A percentile compares a stretch with the other conserved stretches of the same genome.
Evolutionary conservation across 23 tunicate genomes (phyloP).

Genomic region (Botrylloides violaceus): DNA sequence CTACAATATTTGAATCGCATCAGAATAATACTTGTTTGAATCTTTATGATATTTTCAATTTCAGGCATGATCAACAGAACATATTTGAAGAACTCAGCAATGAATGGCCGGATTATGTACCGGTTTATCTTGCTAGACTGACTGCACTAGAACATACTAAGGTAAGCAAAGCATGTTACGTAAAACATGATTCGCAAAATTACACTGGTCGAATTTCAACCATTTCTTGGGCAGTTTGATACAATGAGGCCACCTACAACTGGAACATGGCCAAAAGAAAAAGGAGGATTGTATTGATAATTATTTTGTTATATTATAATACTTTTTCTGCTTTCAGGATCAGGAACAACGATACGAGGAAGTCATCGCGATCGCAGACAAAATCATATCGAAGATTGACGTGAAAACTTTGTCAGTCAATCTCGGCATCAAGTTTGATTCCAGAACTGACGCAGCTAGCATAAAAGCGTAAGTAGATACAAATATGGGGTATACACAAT

Average conservation of each 20-base stretch:
- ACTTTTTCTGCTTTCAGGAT: conserved; percentile 3
- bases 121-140: conserved; percentile 63
- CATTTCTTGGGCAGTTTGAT: no score
- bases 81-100: conserved; percentile 41
- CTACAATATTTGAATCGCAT: no score
- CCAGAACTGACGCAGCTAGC: conserved; percentile 64
- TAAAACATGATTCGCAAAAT: no score
- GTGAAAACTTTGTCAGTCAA: conserved; percentile 33
- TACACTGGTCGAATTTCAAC: no score
- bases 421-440: conserved; percentile 60
- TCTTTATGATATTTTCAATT: no score
- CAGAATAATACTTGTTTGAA: no score
- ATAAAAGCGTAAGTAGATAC: conserved; percentile 47
- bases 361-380: conserved; percentile 44
- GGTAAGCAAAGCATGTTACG: conserved; percentile 34
- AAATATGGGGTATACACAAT: no score
- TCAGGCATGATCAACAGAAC: conserved; percentile 48
- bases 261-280: no score
- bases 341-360: conserved; percentile 27
- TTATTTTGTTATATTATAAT: no score
- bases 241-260: no score
- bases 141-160: conserved; percentile 48
- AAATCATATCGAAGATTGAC: conserved; percentile 48
- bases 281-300: no score
- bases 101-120: conserved; percentile 76